Base-by-base conservation (phyloP, 2,888 invertebrate species). In the Synanthedon vespiformis region DNA sequence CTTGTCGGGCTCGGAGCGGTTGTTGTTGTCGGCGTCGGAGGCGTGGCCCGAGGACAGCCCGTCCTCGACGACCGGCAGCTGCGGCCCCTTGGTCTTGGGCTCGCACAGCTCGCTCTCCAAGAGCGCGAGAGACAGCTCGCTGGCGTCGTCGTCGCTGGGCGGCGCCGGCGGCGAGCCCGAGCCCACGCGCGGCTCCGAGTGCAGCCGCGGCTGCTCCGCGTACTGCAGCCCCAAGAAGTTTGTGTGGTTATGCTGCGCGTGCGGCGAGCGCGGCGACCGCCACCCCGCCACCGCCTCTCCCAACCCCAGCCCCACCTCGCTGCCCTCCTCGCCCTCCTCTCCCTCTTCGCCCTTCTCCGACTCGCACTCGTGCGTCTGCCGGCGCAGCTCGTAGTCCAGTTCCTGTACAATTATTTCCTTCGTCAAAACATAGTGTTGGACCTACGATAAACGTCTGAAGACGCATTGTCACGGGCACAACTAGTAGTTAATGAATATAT, bases 141-240 rank as follows among this genome's bases (percentile, higher is more conserved):
- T 96, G 80, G 95, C 96, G 74, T 95, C 95, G 82, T 97, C 97
- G 55, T 97, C 97, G 55, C 96, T 97, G 97, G 5, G 96, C 95
- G 47, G 96, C 22, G 95, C 95, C 44, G 14, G 51, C 49, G 72
- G 73, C 0, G 77, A 75, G 51, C 64, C 77, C 61, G 63, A 77
- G 58, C 70, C 88, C 77, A 89, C 87, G 62, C 88, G 89, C 54
- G 91, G 82, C 49, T 90, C 88, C 51, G 87, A 81, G 66, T 87
- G 92, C 1, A 91, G 89, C 65, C 54, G 64, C 51, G 68, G 70
- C 60, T 72, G 72, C 63, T 71, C 63, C 2, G 12, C 48, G 22
- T 44, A 44, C 84, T 89, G 90, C 54, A 90, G 67, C 57, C 87
- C 89, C 48, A 89, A 68, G 63, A 90, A 89, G 72, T 88, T 88